Percentiles rank a stretch among this genome's conserved stretches.
Evolutionary conservation across 2,113 vertebrate species (phyloP).

Genomic region (Cyanocitta stelleri): DNA sequence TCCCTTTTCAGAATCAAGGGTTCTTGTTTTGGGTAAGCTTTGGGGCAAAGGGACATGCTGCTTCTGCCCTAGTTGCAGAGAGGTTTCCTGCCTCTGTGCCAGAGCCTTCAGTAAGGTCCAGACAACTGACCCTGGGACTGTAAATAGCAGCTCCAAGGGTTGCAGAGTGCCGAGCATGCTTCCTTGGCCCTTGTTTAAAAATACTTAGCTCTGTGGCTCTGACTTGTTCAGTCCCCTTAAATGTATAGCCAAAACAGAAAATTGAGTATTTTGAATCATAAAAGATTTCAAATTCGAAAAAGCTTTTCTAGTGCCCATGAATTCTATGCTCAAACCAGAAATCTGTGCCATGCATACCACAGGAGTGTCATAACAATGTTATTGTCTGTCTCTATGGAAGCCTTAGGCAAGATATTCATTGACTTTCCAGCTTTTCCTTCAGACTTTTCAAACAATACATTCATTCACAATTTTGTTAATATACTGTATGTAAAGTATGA

Average conservation of each 20-base stretch:
- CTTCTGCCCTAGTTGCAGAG: background rate
- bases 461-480: background rate
- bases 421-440: background rate
- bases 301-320: background rate
- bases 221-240: background rate
- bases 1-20: background rate
- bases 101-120: background rate
- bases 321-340: background rate
- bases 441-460: background rate
- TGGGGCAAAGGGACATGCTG: background rate
- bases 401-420: background rate
- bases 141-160: background rate
- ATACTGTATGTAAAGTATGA: background rate
- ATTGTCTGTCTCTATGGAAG: conserved; percentile 60
- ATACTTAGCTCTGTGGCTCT: background rate
- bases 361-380: conserved; percentile 44
- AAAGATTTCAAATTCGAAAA: background rate
- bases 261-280: background rate
- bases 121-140: background rate
- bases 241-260: background rate
- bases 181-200: background rate
- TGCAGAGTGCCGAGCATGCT: background rate
- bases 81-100: background rate
- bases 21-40: background rate
- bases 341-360: background rate